phyloP scores from a whole-genome alignment of 2,113 vertebrate species.

The Hoplias malabaricus region DNA sequence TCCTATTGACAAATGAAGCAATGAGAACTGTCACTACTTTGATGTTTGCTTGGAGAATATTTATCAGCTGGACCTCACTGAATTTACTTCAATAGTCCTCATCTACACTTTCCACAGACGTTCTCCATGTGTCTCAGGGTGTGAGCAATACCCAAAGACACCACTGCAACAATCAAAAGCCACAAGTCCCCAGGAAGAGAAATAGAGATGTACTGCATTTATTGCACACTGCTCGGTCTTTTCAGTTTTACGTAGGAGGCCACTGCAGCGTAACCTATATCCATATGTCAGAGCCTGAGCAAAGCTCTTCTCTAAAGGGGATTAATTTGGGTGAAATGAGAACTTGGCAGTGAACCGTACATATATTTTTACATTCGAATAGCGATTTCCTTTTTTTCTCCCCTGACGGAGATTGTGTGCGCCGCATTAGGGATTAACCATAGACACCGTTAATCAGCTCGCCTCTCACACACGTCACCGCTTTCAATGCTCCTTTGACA shows the following conservation, averaged over 20 bases:
- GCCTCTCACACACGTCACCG: constrained; percentile 7
- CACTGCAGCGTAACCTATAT: neutral
- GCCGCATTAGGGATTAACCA: constrained; percentile 33
- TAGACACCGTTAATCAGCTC: constrained; percentile 32
- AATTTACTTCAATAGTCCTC: too few relatives aligned
- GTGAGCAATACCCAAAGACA: too few relatives aligned
- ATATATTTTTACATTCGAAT: constrained; percentile 27
- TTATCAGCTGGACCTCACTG: too few relatives aligned
- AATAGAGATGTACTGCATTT: neutral
- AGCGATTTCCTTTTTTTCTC: too few relatives aligned
- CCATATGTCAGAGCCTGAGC: constrained; percentile 1
- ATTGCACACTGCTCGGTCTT: neutral
- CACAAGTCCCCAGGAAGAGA: too few relatives aligned
- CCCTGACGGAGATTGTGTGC: constrained; percentile 12
- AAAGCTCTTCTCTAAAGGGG: constrained; percentile 22
- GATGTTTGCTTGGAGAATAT: too few relatives aligned
- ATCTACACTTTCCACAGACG: too few relatives aligned
- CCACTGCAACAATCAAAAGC: too few relatives aligned
- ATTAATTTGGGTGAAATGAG: constrained; percentile 21
- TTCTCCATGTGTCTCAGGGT: too few relatives aligned
- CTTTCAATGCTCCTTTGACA: constrained; percentile 32
- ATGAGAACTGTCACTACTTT: too few relatives aligned
- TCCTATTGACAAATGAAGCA: too few relatives aligned
- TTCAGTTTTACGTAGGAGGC: neutral
- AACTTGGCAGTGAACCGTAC: constrained; percentile 13